Evolutionary conservation across 2,797 vertebrate species (phyloP), one percentile per base, ranked within the genome.

Genomic region (Rhinoraja longicauda): DNA sequence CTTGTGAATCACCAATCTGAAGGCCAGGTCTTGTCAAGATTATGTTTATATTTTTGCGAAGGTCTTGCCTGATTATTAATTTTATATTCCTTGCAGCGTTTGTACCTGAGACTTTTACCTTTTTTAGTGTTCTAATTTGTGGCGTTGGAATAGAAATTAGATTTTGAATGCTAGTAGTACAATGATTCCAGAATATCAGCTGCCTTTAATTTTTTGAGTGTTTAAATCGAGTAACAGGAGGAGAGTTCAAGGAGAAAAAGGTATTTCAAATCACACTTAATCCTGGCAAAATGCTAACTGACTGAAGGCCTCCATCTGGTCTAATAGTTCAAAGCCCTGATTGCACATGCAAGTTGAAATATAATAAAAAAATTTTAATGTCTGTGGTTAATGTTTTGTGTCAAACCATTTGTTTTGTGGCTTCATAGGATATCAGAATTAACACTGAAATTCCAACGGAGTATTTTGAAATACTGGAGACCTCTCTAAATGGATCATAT

Each of bases 401-500:
- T 5, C 15, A 62, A n/a, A 59, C 26, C 13, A 62, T 62, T 86
- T 86, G 45, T n/a, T 88, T 88, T 32, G 24, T 75, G 24, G 2
- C 19, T 57, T 76, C 4, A 1, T 95, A 99, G 99, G 98, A 98
- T 94, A 96, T 99, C 93, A 96, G 97, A 92, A 98, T 99, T 79
- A 95, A 95, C 93, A 94, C 97, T 0, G 93, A 86, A 53, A 96
- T 99, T 93, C 97, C 97, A 7, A 76, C 62, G 0, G 97, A 98
- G 78, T 97, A 97, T 95, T 98, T 99, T 94, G 96, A 98, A 93
- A 95, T 98, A 76, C 94, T 98, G 92, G 94, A 96, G 5, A 98
- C 98, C 0, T 99, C 98, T 93, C 81, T 96, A 94, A 99, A 99
- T 81, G 99, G 99, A 53, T 99, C 99, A 0, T 96, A 98, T 93